Percentiles rank a stretch among this genome's conserved stretches.
These are phyloP conservation scores for Erithacus rubecula DNA, from an alignment of 2,797 vertebrate genomes.

Conservation along the genomic window DNA sequence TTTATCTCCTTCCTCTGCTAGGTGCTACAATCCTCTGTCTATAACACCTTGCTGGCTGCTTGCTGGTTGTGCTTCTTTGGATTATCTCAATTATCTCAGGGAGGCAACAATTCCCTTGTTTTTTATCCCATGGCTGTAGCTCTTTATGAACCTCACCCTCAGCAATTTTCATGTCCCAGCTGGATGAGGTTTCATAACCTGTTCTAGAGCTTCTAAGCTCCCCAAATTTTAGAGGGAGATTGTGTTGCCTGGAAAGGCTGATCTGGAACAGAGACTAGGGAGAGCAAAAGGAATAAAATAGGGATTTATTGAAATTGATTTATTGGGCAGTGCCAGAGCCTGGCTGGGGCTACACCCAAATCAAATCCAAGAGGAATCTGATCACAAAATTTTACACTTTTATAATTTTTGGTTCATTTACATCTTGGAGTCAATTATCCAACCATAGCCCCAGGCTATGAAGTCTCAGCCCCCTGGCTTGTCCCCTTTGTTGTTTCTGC, in stretches of 20 bases:
- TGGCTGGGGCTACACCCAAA: no score
- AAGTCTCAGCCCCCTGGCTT: no score
- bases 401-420: no score
- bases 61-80: neutral
- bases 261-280: no score
- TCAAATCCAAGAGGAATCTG: no score
- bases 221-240: neutral
- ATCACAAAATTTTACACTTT: no score
- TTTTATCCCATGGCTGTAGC: neutral
- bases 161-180: neutral
- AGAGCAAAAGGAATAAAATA: no score
- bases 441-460: no score
- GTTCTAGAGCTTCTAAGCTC: neutral
- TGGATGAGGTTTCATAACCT: neutral
- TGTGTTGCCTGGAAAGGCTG: neutral
- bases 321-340: no score
- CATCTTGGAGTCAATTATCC: no score
- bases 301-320: no score
- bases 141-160: neutral
- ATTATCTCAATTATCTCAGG: neutral
- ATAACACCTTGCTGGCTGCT: neutral
- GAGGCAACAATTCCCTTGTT: neutral
- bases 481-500: no score
- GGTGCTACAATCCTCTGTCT: accelerated
- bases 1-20: neutral